Evolutionary conservation across 2,113 vertebrate species (phyloP).

Genomic region (Pleuronectes platessa): DNA sequence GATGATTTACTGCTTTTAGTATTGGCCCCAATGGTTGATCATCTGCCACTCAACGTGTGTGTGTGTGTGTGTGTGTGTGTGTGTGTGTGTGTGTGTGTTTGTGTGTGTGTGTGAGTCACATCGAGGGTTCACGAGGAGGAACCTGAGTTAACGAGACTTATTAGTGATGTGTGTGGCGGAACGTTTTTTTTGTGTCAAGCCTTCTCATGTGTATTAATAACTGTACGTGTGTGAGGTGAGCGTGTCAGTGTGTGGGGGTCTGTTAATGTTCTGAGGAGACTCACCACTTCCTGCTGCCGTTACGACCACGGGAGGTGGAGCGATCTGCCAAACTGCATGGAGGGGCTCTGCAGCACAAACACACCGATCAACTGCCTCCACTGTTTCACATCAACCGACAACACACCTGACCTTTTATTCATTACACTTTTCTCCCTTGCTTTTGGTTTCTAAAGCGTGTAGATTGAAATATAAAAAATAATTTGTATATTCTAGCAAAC

Average conservation of each 20-base stretch:
- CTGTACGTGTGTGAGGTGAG: conserved; percentile 11
- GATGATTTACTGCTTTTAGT: neutral
- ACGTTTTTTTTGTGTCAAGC: too few species aligned
- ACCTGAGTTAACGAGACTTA: neutral
- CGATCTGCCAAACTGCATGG: conserved; percentile 23
- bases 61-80: neutral
- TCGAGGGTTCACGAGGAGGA: too few species aligned
- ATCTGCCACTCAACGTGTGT: neutral
- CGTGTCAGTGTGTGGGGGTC: neutral
- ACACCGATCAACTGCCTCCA: neutral
- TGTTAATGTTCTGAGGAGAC: conserved; percentile 27
- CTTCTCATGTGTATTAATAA: neutral
- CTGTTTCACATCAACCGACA: too few species aligned
- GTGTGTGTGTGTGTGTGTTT: neutral
- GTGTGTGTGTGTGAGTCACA: neutral
- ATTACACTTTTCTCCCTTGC: too few species aligned
- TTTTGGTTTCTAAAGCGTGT: too few species aligned
- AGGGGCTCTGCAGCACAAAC: conserved; percentile 68
- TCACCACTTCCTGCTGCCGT: conserved; percentile 74
- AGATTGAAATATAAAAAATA: too few species aligned
- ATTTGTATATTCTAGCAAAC: too few species aligned
- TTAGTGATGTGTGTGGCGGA: too few species aligned
- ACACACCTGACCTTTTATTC: too few species aligned
- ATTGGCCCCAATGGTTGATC: too few species aligned
- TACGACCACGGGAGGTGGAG: conserved; percentile 37